These are phyloP conservation scores for Fissipunctia ypsillon DNA, from an alignment of 2,888 invertebrate genomes.

Conservation along the genomic window DNA sequence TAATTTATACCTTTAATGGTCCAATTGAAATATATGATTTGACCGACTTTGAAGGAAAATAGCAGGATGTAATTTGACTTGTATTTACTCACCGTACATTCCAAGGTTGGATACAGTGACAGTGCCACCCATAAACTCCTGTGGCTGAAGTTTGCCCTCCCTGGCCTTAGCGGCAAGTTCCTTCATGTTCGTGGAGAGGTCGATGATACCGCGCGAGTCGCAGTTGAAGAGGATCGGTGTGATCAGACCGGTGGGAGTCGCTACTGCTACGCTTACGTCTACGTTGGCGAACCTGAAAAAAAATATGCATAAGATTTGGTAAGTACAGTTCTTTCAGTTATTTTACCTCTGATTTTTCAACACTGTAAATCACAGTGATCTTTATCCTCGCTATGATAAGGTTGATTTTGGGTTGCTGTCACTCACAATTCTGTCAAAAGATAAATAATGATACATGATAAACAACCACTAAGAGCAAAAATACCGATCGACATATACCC, in stretches of 20 bases:
- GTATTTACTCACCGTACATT: constrained; percentile 93
- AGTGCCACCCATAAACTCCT: constrained; percentile 99
- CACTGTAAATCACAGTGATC: background rate
- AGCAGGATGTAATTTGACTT: background rate
- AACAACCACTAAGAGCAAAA: background rate
- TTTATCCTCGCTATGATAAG: too few species aligned
- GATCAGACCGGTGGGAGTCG: constrained; percentile 98
- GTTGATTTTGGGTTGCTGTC: too few species aligned
- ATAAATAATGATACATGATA: too few species aligned
- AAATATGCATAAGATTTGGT: too few species aligned
- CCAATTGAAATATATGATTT: too few species aligned
- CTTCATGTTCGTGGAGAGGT: constrained; percentile 95
- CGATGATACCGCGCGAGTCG: constrained; percentile 96
- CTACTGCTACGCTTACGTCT: constrained; percentile 99
- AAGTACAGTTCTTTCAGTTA: too few species aligned
- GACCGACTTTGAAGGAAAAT: too few species aligned
- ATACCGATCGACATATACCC: background rate
- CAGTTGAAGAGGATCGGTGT: constrained; percentile 99
- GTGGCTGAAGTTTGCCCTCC: constrained; percentile 96
- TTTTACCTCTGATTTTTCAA: too few species aligned
- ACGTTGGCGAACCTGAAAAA: constrained; percentile 95
- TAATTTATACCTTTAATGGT: too few species aligned
- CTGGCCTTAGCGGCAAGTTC: constrained; percentile 96
- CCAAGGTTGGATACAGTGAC: constrained; percentile 98
- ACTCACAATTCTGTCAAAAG: too few species aligned